Evolutionary conservation across 2,113 vertebrate genomes (phyloP).

Genomic region (Scophthalmus maximus): DNA sequence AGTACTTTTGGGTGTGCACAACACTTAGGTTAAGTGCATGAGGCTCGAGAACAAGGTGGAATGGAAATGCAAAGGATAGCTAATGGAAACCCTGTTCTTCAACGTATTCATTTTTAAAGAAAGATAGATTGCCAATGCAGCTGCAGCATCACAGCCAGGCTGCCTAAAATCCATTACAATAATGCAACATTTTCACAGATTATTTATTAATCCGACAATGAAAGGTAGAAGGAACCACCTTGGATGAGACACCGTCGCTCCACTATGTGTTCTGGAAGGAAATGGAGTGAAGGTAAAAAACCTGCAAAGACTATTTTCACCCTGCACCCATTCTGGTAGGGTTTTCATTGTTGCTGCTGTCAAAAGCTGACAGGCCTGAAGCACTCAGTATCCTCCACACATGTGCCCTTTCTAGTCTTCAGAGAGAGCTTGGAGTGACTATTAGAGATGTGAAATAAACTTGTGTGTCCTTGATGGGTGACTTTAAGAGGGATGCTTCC

Average conservation of each 20-base stretch:
- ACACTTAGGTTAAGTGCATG: slow-evolving; percentile 75
- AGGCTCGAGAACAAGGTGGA: slow-evolving; percentile 71
- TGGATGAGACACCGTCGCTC: slow-evolving; percentile 47
- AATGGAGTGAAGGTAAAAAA: slow-evolving; percentile 57
- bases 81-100: slow-evolving; percentile 80
- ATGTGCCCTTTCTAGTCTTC: slow-evolving; percentile 60
- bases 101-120: slow-evolving; percentile 84
- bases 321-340: slow-evolving; percentile 53
- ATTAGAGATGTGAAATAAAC: slow-evolving; percentile 67
- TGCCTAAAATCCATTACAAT: slow-evolving; percentile 82
- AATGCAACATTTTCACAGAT: slow-evolving; percentile 80
- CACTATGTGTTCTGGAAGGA: slow-evolving; percentile 57
- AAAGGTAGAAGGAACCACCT: slow-evolving; percentile 78
- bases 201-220: slow-evolving; percentile 83
- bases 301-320: slow-evolving; percentile 73
- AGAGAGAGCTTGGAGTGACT: slow-evolving; percentile 49
- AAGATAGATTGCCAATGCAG: slow-evolving; percentile 68
- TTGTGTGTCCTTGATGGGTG: slow-evolving; percentile 56
- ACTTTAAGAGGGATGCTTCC: slow-evolving; percentile 39
- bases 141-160: slow-evolving; percentile 50
- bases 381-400: slow-evolving; percentile 62
- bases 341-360: slow-evolving; percentile 71
- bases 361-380: slow-evolving; percentile 73
- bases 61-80: slow-evolving; percentile 70
- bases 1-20: slow-evolving; percentile 41